phyloP scores from a whole-genome alignment of 1,140 invertebrate genomes.

The Scaptomyza montana region DNA sequence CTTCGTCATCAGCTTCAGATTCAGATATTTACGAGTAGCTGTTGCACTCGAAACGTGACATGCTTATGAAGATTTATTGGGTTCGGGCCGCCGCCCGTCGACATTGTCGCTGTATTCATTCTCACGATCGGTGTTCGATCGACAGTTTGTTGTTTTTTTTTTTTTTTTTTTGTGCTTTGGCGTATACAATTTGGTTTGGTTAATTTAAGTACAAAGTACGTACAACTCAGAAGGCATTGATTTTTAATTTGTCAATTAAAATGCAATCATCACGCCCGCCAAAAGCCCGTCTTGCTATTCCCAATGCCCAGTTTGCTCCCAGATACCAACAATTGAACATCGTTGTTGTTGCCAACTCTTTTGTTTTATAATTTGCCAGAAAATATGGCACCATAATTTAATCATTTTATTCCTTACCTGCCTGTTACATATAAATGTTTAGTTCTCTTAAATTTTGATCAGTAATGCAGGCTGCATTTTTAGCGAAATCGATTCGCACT shows the following conservation, averaged over 20 bases:
- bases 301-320: conserved; percentile 14
- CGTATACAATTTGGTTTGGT: conserved; percentile 53
- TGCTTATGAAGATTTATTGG: conserved; percentile 82
- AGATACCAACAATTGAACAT: too few species aligned
- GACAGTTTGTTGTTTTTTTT: conserved; percentile 62
- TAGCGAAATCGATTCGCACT: conserved; percentile 62
- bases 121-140: conserved; percentile 81
- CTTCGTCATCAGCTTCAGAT: conserved; percentile 41
- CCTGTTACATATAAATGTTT: conserved; percentile 56
- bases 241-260: conserved; percentile 82
- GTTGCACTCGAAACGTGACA: conserved; percentile 82
- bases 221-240: conserved; percentile 67
- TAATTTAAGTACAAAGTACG: conserved; percentile 80
- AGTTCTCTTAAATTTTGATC: conserved; percentile 44
- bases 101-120: conserved; percentile 80
- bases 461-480: conserved; percentile 65
- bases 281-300: conserved; percentile 23
- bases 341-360: conserved; percentile 22
- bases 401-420: conserved; percentile 57
- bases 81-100: conserved; percentile 66
- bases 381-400: conserved; percentile 67
- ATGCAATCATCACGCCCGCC: conserved; percentile 75
- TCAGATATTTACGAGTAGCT: conserved; percentile 78
- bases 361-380: conserved; percentile 52
- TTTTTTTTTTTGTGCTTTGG: background rate